phyloP scores from a whole-genome alignment of 2,113 vertebrate species.

The Pontoporia blainvillei region DNA sequence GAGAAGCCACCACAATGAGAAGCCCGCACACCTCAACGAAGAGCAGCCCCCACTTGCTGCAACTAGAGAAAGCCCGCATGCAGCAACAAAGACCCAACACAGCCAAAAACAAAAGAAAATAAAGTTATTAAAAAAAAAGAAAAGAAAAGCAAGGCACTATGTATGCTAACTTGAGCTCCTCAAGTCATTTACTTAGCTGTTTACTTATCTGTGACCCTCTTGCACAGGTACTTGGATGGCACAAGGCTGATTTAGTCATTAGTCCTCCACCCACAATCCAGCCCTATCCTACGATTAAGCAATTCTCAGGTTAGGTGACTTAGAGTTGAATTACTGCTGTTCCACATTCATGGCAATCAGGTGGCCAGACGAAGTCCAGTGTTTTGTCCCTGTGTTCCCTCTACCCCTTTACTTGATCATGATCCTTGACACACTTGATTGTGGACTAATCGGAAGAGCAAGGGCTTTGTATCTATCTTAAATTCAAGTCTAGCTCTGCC shows the following conservation, averaged over 20 bases:
- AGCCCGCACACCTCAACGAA: rapidly evolving
- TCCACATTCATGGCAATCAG: not conserved
- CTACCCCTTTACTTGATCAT: not conserved
- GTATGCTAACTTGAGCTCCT: not conserved
- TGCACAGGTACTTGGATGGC: not conserved
- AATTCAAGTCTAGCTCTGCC: not conserved
- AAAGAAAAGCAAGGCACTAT: not conserved
- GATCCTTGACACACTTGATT: not conserved
- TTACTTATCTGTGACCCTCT: not conserved
- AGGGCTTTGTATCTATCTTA: not conserved
- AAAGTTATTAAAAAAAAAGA: no score
- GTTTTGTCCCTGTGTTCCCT: not conserved
- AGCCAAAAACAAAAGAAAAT: no score
- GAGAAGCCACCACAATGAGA: no score
- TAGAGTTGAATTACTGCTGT: not conserved
- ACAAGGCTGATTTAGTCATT: not conserved
- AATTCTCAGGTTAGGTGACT: not conserved
- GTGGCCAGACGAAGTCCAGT: not conserved
- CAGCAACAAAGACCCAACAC: no score
- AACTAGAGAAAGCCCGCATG: no score
- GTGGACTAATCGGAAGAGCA: not conserved
- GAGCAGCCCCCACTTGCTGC: no score
- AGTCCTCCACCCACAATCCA: not conserved
- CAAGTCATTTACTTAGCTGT: not conserved
- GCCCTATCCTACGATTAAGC: not conserved